phyloP scores from a whole-genome alignment of 2,113 vertebrate species.

The Bufo bufo region DNA sequence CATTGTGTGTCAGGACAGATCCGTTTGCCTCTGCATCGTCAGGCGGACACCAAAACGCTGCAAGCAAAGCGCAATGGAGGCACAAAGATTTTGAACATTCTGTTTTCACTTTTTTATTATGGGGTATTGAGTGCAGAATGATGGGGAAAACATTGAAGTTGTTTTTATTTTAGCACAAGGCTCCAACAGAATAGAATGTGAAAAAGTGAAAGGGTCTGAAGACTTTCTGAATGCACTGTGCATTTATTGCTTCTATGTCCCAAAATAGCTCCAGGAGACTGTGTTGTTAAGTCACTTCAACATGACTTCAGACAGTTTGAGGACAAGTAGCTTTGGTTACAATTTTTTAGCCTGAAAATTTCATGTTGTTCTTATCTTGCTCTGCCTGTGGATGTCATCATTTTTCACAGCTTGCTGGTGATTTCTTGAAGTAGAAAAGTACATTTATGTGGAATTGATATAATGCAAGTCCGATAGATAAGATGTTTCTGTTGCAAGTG shows the following conservation, averaged over 20 bases:
- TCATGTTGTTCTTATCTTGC: conserved; percentile 21
- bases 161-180: too few relatives aligned
- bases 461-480: conserved; percentile 13
- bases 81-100: too few relatives aligned
- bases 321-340: conserved; percentile 4
- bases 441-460: conserved; percentile 35
- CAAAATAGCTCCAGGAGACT: background rate
- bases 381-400: conserved; percentile 18
- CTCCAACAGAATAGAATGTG: too few relatives aligned
- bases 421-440: conserved; percentile 34
- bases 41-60: too few relatives aligned
- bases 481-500: background rate
- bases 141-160: too few relatives aligned
- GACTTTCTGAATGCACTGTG: too few relatives aligned
- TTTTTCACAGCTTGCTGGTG: conserved; percentile 42
- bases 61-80: too few relatives aligned
- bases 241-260: background rate
- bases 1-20: too few relatives aligned
- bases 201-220: too few relatives aligned
- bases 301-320: conserved; percentile 4
- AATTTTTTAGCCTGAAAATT: background rate
- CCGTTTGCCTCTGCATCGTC: too few relatives aligned
- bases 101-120: too few relatives aligned
- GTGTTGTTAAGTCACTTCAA: background rate
- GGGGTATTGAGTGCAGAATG: too few relatives aligned